Base-by-base conservation (phyloP, 2,113 vertebrate genomes). In the Coregonus clupeaformis region DNA sequence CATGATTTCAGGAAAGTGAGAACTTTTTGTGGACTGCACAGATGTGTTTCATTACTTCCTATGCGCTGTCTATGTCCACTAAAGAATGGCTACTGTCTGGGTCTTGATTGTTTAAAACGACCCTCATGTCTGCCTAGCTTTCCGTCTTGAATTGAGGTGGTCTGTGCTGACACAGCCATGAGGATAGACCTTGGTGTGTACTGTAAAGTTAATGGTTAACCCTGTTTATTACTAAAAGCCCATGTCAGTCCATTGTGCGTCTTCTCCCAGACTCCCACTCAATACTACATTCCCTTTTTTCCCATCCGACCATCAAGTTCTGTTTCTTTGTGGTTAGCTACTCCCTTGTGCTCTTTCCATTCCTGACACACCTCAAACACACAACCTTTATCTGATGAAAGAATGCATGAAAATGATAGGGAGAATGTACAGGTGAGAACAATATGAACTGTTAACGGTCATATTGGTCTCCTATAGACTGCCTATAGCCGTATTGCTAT, bases 301-400 rank as follows among this genome's bases (percentile, higher is more conserved):
- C 68, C n/a, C n/a, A n/a, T n/a, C n/a, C n/a, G n/a, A n/a, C 42
- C 70, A 62, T n/a, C 3, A 14, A 42, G 36, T 55, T 49, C 47
- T 49, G 3, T 49, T 52, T 52, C 49, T 18, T 52, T 14, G 3
- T 14, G 49, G 49, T 52, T 52, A 42, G 36, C 36, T 42, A 12
- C 72, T 59, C 57, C 9, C 42, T 74, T 69, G 47, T 70, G 22
- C 80, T 74, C 80, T 80, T 87, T 18, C 49, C 12, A 52, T 52
- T 88, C 75, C 82, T 84, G 76, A 80, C 88, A 87, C 81, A 86
- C 87, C 84, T 88, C 30, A 6, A 66, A 85, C 81, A 89, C 85
- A 89, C 80, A 86, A 77, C 75, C 66, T 75, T 55, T 63, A 76
- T 89, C 84, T 88, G 82, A 87, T 87, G 85, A 73, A 52, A 77